phyloP scores from a whole-genome alignment of 2,797 vertebrate genomes.

The Nyctibius grandis region DNA sequence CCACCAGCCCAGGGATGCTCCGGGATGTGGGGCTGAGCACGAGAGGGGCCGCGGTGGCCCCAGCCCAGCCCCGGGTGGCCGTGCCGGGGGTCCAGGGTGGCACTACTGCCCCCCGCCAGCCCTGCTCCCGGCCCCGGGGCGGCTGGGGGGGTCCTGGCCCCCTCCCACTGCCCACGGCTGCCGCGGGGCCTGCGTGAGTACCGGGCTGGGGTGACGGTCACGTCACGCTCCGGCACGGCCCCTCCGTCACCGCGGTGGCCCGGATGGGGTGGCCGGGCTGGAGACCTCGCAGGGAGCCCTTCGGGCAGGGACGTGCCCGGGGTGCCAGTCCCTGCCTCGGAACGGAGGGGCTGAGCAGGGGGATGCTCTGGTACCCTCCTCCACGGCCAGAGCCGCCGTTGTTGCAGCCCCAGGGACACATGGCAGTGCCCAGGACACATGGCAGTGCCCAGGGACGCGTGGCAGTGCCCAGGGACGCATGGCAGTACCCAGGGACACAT shows the following conservation, averaged over 20 bases:
- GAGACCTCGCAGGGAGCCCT: background rate
- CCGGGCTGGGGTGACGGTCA: too few species aligned
- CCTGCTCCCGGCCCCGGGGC: accelerated
- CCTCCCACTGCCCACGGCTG: too few species aligned
- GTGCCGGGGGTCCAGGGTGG: accelerated
- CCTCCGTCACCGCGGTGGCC: accelerated
- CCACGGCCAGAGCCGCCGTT: accelerated
- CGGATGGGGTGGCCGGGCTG: accelerated
- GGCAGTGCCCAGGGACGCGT: too few species aligned
- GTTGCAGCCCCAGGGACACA: background rate
- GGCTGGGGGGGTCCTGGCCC: too few species aligned
- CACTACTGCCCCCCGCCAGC: background rate
- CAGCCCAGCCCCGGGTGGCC: background rate
- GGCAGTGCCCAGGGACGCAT: too few species aligned
- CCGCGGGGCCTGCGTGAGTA: accelerated
- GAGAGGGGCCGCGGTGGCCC: accelerated
- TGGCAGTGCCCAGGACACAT: background rate
- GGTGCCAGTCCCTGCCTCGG: background rate
- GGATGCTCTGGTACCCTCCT: background rate
- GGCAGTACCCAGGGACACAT: too few species aligned
- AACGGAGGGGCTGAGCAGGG: background rate
- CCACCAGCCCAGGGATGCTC: background rate
- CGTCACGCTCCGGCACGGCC: background rate
- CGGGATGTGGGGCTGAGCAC: background rate
- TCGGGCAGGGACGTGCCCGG: accelerated